These are phyloP conservation scores for Gryon sp. DNA, from an alignment of 1,140 invertebrate genomes.

Conservation along the genomic window DNA sequence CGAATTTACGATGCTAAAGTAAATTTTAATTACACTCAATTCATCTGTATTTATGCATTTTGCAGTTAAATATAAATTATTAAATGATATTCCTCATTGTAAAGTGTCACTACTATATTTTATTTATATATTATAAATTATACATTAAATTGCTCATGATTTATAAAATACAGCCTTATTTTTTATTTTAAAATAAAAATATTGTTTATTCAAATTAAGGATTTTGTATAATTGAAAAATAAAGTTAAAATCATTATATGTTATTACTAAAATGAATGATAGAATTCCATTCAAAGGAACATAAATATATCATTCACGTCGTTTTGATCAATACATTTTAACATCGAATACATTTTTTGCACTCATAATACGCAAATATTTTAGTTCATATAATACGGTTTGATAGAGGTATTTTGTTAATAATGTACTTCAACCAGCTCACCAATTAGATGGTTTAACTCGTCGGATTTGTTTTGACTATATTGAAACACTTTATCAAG, in stretches of 20 bases:
- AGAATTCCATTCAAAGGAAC: too few species aligned
- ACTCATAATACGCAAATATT: constrained; percentile 34
- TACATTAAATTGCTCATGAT: too few species aligned
- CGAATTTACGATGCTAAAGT: constrained; percentile 59
- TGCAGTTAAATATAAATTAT: constrained; percentile 43
- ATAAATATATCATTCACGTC: too few species aligned
- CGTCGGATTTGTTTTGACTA: constrained; percentile 36
- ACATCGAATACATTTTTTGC: too few species aligned
- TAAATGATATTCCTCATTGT: constrained; percentile 20
- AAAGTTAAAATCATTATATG: too few species aligned
- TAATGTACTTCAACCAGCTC: constrained; percentile 29
- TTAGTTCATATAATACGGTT: not conserved
- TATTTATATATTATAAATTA: too few species aligned
- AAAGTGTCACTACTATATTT: constrained; percentile 38
- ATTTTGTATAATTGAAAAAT: too few species aligned
- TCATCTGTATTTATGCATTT: constrained; percentile 47
- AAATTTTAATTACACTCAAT: constrained; percentile 60
- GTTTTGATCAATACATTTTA: too few species aligned
- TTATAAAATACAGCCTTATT: too few species aligned
- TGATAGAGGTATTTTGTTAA: constrained; percentile 31
- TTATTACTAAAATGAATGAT: too few species aligned
- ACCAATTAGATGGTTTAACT: constrained; percentile 49
- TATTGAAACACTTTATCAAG: constrained; percentile 24
- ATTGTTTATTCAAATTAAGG: too few species aligned
- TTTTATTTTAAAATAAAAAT: too few species aligned